Base-by-base conservation (phyloP, 1,140 invertebrate species). In the Gryon sp. region DNA sequence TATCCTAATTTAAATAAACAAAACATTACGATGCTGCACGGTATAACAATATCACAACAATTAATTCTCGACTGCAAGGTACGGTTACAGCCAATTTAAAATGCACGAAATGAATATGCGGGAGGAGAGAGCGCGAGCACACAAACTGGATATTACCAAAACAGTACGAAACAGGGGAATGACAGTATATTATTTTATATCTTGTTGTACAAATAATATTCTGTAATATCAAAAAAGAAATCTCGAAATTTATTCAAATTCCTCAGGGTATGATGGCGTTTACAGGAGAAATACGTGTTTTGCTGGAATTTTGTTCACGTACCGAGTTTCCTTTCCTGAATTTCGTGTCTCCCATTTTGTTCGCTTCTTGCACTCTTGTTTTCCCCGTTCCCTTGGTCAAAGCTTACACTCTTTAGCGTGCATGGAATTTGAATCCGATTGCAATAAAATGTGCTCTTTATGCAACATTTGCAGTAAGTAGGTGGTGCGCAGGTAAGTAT, bases 381-480 rank as follows among this genome's bases (percentile, higher is more conserved):
- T 65, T 50, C 48, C 41, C 53, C 63, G 48, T 69, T 34, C 36
- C 7, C 14, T 41, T 62, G 12, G 38, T 12, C 55, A 7, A 18
- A 63, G 46, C 60, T 76, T 73, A 66, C 45, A 41, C 60, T 66
- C 34, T 66, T 78, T 66, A 62, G 46, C 73, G 81, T 82, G 80
- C 78, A 78, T 80, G 85, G 88, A 88, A 89, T 88, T 88, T 86
- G 85, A 88, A 88, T 87, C 87, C 84, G 80, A 82, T 80, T 78
- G 85, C 82, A 88, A 89, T 88, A 89, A 89, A 88, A 87, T 85
- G 80, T 80, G 65, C 76, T 82, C 81, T 89, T 88, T 89, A 88
- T 87, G 85, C 84, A 86, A 87, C 84, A 84, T 65, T 52, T 59
- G 45, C 69, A 60, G 43, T 63, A 46, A 50, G 53, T 76, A 69